phyloP scores from a whole-genome alignment of 2,797 vertebrate genomes.

The Glyptemys insculpta region DNA sequence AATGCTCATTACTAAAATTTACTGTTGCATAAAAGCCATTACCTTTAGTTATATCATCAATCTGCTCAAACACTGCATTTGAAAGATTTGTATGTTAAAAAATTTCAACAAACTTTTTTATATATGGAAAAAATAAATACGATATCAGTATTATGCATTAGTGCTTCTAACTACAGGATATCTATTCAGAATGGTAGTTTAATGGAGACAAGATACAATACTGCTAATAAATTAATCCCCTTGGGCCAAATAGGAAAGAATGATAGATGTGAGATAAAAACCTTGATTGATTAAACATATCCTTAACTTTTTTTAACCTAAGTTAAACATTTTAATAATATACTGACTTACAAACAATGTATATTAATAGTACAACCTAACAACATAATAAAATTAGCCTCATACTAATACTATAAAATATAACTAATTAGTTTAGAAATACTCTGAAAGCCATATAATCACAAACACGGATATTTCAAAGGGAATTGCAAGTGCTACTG shows the following conservation, averaged over 20 bases:
- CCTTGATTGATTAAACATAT: background rate
- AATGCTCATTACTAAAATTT: background rate
- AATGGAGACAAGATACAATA: background rate
- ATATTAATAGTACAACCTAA: background rate
- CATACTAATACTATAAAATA: background rate
- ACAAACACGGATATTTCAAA: background rate
- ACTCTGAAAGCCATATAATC: background rate
- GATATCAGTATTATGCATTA: background rate
- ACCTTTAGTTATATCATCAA: background rate
- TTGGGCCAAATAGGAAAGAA: background rate
- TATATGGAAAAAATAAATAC: background rate
- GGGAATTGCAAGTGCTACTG: background rate
- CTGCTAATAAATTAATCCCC: constrained; percentile 16
- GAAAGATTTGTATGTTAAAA: background rate
- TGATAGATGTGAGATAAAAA: constrained; percentile 37
- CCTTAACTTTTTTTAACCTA: background rate
- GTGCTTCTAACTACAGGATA: background rate
- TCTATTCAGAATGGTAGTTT: background rate
- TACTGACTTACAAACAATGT: constrained; percentile 12
- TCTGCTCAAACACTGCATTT: background rate
- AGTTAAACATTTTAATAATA: background rate
- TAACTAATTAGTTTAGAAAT: constrained; percentile 1
- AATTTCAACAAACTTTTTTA: background rate
- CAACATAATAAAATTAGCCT: background rate
- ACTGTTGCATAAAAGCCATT: background rate